Percentiles rank a stretch among this genome's conserved stretches.
Conservation (phyloP, 2,113 vertebrate species). For the Lophotis ruficrista region DNA sequence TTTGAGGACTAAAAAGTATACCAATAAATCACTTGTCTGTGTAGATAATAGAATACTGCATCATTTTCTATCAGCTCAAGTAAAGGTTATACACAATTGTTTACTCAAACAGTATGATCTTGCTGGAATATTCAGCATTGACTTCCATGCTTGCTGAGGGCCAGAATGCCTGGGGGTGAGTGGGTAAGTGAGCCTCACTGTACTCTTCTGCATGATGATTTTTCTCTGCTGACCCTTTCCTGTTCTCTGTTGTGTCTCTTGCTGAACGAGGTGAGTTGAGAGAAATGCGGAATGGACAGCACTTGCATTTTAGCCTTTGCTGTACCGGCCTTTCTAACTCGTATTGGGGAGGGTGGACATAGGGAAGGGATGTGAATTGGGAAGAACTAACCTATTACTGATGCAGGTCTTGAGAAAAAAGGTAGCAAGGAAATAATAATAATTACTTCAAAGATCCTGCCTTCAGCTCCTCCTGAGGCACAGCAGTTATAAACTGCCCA, state of each 20-base stretch:
- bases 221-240: background rate
- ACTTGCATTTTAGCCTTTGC: background rate
- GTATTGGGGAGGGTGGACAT: background rate
- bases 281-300: background rate
- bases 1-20: slow-evolving; percentile 62
- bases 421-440: background rate
- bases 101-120: slow-evolving; percentile 27
- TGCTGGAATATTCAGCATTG: slow-evolving; percentile 30
- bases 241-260: background rate
- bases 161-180: background rate
- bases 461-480: background rate
- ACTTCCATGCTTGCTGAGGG: background rate
- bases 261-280: background rate
- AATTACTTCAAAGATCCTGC: background rate
- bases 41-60: slow-evolving; percentile 70
- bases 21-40: slow-evolving; percentile 71
- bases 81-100: slow-evolving; percentile 46
- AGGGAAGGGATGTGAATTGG: background rate
- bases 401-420: background rate
- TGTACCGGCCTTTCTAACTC: background rate
- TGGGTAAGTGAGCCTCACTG: background rate
- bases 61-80: slow-evolving; percentile 64
- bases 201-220: accelerated
- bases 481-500: background rate
- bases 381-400: background rate